Percentiles rank a stretch among this genome's conserved stretches.
Conservation (phyloP, 2,888 invertebrate species). For the Priocnemis perturbator region DNA sequence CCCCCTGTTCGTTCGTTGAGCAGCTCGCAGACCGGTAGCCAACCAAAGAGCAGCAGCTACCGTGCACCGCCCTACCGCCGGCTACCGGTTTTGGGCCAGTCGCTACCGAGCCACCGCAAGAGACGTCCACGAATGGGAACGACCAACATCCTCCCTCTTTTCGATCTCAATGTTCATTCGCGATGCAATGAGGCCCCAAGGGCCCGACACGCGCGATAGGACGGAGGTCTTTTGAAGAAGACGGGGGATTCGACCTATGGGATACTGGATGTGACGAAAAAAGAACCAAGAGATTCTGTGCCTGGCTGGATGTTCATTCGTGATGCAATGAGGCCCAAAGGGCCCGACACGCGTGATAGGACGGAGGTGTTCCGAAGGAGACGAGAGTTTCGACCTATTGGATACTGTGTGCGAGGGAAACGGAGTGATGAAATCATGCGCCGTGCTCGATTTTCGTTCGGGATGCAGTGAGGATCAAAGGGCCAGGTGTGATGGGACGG, state of each 20-base stretch:
- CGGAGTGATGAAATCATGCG: too few species aligned
- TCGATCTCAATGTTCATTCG: conserved; percentile 14
- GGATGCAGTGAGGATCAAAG: not conserved
- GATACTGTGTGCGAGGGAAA: too few species aligned
- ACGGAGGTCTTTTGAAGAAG: not conserved
- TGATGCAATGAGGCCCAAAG: not conserved
- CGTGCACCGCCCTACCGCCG: conserved; percentile 71
- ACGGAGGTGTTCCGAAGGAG: not conserved
- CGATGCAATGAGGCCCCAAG: conserved; percentile 8
- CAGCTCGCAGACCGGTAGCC: conserved; percentile 63
- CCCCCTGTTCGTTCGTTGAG: conserved; percentile 52
- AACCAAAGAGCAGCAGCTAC: conserved; percentile 72
- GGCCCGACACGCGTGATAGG: not conserved
- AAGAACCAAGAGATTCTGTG: too few species aligned
- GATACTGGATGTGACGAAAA: not conserved
- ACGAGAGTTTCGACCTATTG: not conserved
- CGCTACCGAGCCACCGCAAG: conserved; percentile 45
- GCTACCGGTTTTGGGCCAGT: conserved; percentile 72
- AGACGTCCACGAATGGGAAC: conserved; percentile 14
- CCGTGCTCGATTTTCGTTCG: not conserved
- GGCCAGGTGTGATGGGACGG: too few species aligned
- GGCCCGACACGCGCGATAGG: not conserved
- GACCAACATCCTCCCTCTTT: conserved; percentile 12
- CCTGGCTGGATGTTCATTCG: not conserved
- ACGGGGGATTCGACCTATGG: not conserved